Conservation (phyloP, 2,888 invertebrate genomes). For the Cephus pulcher region DNA sequence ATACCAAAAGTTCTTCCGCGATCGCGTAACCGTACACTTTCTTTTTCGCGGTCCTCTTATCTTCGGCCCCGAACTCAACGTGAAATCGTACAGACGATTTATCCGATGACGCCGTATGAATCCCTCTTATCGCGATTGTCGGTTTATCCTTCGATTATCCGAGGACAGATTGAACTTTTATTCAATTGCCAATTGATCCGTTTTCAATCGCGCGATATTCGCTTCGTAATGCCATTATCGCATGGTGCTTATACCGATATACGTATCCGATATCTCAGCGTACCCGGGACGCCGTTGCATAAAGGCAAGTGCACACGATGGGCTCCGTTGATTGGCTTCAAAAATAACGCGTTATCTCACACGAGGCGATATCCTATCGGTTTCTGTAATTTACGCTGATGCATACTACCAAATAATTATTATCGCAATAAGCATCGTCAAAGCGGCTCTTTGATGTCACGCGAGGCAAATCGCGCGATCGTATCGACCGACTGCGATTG, state of each 20-base stretch:
- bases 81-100: background rate
- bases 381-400: background rate
- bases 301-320: background rate
- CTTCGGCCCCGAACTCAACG: background rate
- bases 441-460: background rate
- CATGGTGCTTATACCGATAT: background rate
- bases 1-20: background rate
- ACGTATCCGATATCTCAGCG: background rate
- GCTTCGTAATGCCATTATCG: background rate
- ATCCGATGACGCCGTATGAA: background rate
- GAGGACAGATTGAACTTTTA: conserved; percentile 31
- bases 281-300: background rate
- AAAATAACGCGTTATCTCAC: background rate
- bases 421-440: background rate
- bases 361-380: background rate
- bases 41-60: background rate
- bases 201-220: background rate
- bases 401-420: background rate
- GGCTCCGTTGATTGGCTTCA: background rate
- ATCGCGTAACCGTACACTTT: background rate
- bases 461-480: background rate
- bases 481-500: background rate
- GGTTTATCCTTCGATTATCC: conserved; percentile 37
- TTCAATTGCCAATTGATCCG: background rate
- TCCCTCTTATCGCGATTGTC: background rate